Conservation (phyloP, 1,140 invertebrate genomes). For the Atopsyche davidsoni region DNA sequence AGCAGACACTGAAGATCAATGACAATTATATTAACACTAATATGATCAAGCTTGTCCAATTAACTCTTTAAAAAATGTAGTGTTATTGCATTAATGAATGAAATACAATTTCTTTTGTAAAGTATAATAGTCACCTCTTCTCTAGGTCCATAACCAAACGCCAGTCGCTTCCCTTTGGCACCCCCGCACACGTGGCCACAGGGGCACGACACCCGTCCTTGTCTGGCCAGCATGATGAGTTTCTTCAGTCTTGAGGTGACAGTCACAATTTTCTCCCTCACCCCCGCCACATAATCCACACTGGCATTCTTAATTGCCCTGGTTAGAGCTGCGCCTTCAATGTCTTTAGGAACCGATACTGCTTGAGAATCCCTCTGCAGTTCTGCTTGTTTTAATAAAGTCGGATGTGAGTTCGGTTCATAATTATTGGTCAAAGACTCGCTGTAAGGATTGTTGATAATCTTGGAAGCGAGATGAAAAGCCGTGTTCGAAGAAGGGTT, state of each 20-base stretch:
- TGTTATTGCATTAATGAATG: background rate
- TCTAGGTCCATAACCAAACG: background rate
- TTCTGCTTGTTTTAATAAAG: too few relatives aligned
- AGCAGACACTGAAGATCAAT: too few relatives aligned
- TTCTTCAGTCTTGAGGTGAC: slow-evolving; percentile 47
- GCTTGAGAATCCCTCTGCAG: too few relatives aligned
- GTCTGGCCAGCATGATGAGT: slow-evolving; percentile 44
- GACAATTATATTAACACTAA: too few relatives aligned
- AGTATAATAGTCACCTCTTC: background rate
- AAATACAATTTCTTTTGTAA: background rate
- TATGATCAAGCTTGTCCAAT: background rate
- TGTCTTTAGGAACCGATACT: too few relatives aligned
- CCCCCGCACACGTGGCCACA: slow-evolving; percentile 50
- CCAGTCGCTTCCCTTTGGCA: slow-evolving; percentile 33
- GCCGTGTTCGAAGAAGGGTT: slow-evolving; percentile 9
- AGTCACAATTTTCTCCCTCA: slow-evolving; percentile 21
- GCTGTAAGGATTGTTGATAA: slow-evolving; percentile 24
- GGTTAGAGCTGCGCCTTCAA: too few relatives aligned
- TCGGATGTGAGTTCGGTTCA: too few relatives aligned
- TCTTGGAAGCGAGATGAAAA: slow-evolving; percentile 25
- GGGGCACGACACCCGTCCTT: slow-evolving; percentile 37
- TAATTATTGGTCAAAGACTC: too few relatives aligned
- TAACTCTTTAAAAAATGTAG: background rate
- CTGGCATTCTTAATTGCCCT: too few relatives aligned
- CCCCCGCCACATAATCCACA: slow-evolving; percentile 9